phyloP scores from a whole-genome alignment of 2,797 vertebrate species.

The Cephalopachus bancanus region DNA sequence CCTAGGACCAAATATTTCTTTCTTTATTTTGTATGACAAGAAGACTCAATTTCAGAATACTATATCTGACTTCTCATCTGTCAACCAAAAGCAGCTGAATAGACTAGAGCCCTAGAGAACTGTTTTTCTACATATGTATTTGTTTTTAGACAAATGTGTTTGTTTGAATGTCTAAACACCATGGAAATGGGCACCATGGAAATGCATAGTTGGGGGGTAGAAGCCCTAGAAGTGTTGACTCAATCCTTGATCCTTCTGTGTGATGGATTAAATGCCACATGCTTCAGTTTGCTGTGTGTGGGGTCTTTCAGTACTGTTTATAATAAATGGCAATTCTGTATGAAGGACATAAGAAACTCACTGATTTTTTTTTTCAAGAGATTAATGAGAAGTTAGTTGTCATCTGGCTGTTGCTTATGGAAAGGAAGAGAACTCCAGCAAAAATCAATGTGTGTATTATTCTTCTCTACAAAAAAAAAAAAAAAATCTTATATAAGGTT shows the following conservation, averaged over 20 bases:
- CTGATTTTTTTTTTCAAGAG: slow-evolving; percentile 2
- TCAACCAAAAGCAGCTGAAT: slow-evolving; percentile 64
- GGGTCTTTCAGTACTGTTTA: slow-evolving; percentile 55
- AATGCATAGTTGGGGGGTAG: slow-evolving; percentile 61
- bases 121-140: slow-evolving; percentile 72
- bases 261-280: slow-evolving; percentile 70
- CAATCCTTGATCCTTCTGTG: slow-evolving; percentile 68
- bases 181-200: slow-evolving; percentile 71
- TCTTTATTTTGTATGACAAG: background rate
- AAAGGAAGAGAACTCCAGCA: slow-evolving; percentile 11
- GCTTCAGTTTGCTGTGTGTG: slow-evolving; percentile 65
- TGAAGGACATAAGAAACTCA: slow-evolving; percentile 54
- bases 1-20: slow-evolving; percentile 9
- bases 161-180: slow-evolving; percentile 72
- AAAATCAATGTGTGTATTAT: slow-evolving; percentile 55
- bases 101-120: slow-evolving; percentile 19
- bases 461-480: background rate
- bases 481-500: slow-evolving; percentile 45
- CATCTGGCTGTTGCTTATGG: slow-evolving; percentile 55
- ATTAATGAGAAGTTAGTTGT: slow-evolving; percentile 63
- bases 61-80: slow-evolving; percentile 65
- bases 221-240: slow-evolving; percentile 69
- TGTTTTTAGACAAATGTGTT: slow-evolving; percentile 79
- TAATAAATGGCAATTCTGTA: slow-evolving; percentile 47
- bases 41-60: slow-evolving; percentile 45